Conservation (phyloP, 2,797 vertebrate genomes). For the Kryptolebias ocellatus region DNA sequence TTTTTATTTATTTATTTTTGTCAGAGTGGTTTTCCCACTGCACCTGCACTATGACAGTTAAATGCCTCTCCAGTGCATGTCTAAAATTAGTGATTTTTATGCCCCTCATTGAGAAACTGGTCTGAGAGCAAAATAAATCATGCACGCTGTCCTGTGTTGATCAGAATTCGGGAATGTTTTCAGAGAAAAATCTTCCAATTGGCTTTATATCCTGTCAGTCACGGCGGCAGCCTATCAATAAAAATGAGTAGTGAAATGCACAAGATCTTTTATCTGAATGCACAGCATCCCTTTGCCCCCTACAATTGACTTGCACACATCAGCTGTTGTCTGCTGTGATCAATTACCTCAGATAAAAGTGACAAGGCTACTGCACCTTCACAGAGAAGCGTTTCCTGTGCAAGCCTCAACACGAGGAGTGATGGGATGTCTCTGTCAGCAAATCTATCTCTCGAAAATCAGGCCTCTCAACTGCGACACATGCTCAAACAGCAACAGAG, state of each 20-base stretch:
- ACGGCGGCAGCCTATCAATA: constrained; percentile 45
- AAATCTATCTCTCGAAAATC: constrained; percentile 82
- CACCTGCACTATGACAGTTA: constrained; percentile 79
- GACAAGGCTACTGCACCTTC: constrained; percentile 79
- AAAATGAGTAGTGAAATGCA: constrained; percentile 59
- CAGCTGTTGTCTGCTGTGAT: constrained; percentile 82
- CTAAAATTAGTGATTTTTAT: constrained; percentile 48
- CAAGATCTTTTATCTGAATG: constrained; percentile 75
- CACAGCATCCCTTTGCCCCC: constrained; percentile 70
- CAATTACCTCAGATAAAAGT: constrained; percentile 82
- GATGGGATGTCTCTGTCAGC: constrained; percentile 82
- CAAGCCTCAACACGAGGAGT: constrained; percentile 60
- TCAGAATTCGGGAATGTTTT: constrained; percentile 16
- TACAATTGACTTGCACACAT: constrained; percentile 78
- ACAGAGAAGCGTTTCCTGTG: constrained; percentile 76
- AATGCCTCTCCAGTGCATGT: constrained; percentile 62
- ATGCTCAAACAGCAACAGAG: constrained; percentile 81
- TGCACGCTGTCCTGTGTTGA: background rate
- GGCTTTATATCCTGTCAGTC: constrained; percentile 47
- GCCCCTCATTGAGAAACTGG: constrained; percentile 12
- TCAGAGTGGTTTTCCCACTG: constrained; percentile 73
- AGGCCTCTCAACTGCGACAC: constrained; percentile 80
- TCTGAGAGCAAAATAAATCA: constrained; percentile 4
- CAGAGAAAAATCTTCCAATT: constrained; percentile 2
- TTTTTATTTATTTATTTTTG: constrained; percentile 24